Base-by-base conservation (phyloP, 2,888 invertebrate species). In the Catocala sponsa region DNA sequence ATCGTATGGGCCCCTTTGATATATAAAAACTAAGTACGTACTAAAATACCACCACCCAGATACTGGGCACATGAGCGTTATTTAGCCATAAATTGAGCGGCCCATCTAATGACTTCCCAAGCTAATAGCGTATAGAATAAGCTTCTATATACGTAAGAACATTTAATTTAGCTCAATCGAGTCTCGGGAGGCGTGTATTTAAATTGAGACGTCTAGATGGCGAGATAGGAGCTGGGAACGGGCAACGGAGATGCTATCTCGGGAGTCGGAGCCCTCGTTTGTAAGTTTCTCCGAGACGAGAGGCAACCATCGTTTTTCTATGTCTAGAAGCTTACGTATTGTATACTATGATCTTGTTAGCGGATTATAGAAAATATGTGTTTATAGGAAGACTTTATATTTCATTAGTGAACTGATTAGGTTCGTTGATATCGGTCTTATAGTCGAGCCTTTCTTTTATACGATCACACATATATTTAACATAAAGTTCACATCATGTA, bases 151-250 rank as follows among this genome's bases (percentile, higher is more conserved):
- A 71, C 57, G 67, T 70, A 70, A 60, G 65, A 68, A 72, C 77
- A 77, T 80, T 83, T 81, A 83, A 83, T 80, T 83, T 80, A 81
- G 78, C 79, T 79, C 77, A 79, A 80, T 81, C 74, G 76, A 79
- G 79, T 76, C 74, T 71, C 70, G 62, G 70, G 67, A 75, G 79
- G 76, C 72, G 76, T 76, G 83, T 85, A 91, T 92, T 92, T 88
- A 90, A 91, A 92, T 92, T 85, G 91, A 93, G 91, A 91, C 87
- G 90, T 92, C 87, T 79, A 90, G 91, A 91, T 90, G 80, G 62
- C 48, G 70, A 84, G 93, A 93, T 91, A 91, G 80, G 71, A 67
- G 75, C 75, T 78, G 83, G 85, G 81, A 85, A 86, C 87, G 82
- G 76, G 71, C 72, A 66, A 60, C 61, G 67, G 57, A 68, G 91